Conservation (phyloP, 2,113 vertebrate genomes). For the Chaetops frenatus region DNA sequence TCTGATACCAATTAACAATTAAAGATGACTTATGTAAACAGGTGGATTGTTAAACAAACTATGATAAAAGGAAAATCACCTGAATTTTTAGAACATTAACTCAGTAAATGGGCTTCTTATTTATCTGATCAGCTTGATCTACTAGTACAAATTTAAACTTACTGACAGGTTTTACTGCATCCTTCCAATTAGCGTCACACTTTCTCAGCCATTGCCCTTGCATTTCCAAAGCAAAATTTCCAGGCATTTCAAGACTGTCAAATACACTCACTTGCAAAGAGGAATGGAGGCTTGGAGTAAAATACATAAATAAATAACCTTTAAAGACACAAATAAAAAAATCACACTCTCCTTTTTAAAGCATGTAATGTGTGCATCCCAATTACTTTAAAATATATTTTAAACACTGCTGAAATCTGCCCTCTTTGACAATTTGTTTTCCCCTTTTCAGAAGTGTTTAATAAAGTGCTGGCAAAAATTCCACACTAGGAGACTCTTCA, state of each 20-base stretch:
- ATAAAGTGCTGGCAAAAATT: background rate
- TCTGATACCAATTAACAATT: constrained; percentile 55
- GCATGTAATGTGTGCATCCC: background rate
- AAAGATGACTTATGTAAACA: constrained; percentile 56
- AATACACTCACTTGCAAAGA: background rate
- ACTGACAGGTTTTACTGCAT: constrained; percentile 41
- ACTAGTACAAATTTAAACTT: constrained; percentile 27
- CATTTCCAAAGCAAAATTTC: background rate
- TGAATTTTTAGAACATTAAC: constrained; percentile 60
- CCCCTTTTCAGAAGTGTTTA: background rate
- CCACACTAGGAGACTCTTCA: background rate
- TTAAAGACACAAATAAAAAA: background rate
- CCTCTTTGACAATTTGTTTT: background rate
- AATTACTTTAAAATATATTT: background rate
- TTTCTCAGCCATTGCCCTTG: background rate
- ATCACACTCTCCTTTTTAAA: background rate
- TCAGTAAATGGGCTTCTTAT: constrained; percentile 58
- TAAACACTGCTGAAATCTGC: background rate
- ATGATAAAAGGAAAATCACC: constrained; percentile 34
- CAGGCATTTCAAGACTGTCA: constrained; percentile 14
- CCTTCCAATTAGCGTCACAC: constrained; percentile 55
- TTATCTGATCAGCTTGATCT: constrained; percentile 37
- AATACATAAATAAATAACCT: background rate
- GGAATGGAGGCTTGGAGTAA: background rate
- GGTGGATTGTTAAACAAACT: constrained; percentile 42